Conservation (phyloP, 2,888 invertebrate species). For the Ochropleura plecta region DNA sequence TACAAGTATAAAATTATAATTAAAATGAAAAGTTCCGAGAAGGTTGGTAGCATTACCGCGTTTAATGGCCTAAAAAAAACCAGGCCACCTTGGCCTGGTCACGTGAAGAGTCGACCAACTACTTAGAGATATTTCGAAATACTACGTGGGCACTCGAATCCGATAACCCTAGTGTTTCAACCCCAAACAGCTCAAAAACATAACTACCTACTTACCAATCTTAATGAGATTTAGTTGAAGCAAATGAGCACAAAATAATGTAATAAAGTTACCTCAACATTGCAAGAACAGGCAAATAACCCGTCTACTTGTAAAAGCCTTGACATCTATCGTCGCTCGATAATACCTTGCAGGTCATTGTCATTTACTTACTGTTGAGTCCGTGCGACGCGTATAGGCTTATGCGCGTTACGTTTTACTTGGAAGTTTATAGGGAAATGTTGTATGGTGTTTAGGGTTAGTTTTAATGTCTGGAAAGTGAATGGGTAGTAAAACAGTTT, state of each 20-base stretch:
- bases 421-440: neutral
- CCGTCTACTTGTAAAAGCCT: constrained; percentile 16
- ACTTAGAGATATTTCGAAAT: too few relatives aligned
- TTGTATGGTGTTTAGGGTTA: neutral
- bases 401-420: neutral
- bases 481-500: too few relatives aligned
- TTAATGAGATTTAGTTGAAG: neutral
- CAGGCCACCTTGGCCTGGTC: too few relatives aligned
- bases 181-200: too few relatives aligned
- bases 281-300: constrained; percentile 26
- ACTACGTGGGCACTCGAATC: too few relatives aligned
- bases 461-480: neutral
- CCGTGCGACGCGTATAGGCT: neutral
- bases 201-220: too few relatives aligned
- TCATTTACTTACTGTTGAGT: constrained; percentile 20
- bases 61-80: too few relatives aligned
- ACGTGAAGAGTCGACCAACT: too few relatives aligned
- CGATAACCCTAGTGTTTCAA: too few relatives aligned
- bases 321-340: constrained; percentile 44
- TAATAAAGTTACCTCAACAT: neutral
- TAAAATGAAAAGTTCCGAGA: too few relatives aligned
- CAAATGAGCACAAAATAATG: constrained; percentile 14
- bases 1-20: too few relatives aligned
- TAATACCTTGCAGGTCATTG: constrained; percentile 42
- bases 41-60: too few relatives aligned